Evolutionary conservation across 2,888 invertebrate species (phyloP), one percentile per base, ranked within the genome.

Genomic region (Chrysomela aeneicollis): DNA sequence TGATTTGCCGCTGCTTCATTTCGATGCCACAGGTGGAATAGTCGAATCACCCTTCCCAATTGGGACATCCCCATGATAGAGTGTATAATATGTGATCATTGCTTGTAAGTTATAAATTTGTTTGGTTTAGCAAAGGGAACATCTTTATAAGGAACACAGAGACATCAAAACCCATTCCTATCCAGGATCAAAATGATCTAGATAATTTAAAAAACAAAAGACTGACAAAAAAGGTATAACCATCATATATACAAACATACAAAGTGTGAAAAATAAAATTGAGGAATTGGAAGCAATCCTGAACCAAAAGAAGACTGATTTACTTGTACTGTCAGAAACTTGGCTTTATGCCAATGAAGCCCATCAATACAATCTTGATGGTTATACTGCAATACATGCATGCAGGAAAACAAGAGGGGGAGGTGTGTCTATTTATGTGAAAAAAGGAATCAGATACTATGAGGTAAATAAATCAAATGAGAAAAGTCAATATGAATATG

Each of bases 371-470:
- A 52, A 32, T 52, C 10, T 52, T 17, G 30, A 30, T 52, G 32
- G 52, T 52, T 52, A 52, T 30, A 52, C 52, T 17, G 52, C 52
- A 17, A 32, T 52, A 17, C 52, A 32, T 32, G 52, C 52, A 4
- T 52, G 52, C 32, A 52, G 52, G 15, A 18, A 52, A 15, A 18
- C 52, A 17, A 42, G 32, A 32, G 18, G 32, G 18, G 32, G 52
- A 32, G 52, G 52, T 32, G 52, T 52, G 30, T 12, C 52, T 10
- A 52, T 52, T 9, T 52, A 52, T 18, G 18, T 52, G 17, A 2
- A 52, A 10, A 12, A 52, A 17, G 32, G 15, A n/a, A 42, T 42
- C 15, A 52, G 9, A 32, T 18, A 32, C 52, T 26, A 26, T 26
- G 15, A 52, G 15, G 32, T 15, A 19, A 32, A 52, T 9, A 52